These are phyloP conservation scores for Zoroaster sp. DNA, from an alignment of 53 echinoderm and acorn worm species.

Conservation along the genomic window DNA sequence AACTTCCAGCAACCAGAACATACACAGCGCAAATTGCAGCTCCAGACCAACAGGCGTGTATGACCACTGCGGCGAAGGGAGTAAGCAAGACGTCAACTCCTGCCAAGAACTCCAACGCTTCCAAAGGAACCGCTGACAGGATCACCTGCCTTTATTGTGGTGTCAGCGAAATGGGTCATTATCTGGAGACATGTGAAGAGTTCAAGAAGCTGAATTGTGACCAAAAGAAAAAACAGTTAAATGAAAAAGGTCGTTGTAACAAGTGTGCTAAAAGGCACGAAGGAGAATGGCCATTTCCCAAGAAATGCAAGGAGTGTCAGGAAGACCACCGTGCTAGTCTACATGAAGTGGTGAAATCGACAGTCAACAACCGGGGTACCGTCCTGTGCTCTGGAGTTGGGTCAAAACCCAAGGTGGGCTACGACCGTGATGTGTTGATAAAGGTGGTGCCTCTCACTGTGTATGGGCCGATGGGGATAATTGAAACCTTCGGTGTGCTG, in stretches of 20 bases:
- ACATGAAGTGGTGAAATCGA: conserved; percentile 15
- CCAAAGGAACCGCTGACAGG: not conserved
- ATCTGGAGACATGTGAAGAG: conserved; percentile 19
- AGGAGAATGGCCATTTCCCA: conserved; percentile 12
- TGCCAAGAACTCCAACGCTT: not conserved
- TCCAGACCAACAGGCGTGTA: not conserved
- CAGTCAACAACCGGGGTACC: not conserved
- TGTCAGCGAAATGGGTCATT: not conserved
- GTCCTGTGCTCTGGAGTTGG: conserved; percentile 22
- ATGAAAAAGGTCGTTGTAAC: not conserved
- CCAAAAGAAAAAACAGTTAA: conserved; percentile 1
- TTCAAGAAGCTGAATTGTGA: not conserved
- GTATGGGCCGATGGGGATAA: conserved; percentile 3
- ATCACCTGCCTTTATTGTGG: conserved; percentile 24
- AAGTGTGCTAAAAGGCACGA: conserved; percentile 38
- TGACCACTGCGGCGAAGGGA: not conserved
- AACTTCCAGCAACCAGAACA: not conserved
- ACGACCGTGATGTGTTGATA: conserved; percentile 29
- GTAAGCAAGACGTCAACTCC: not conserved
- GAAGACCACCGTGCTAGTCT: conserved; percentile 33
- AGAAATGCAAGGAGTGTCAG: conserved; percentile 23
- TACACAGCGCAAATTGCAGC: conserved; percentile 5
- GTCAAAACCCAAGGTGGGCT: conserved; percentile 3
- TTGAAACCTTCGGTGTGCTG: conserved; percentile 12
- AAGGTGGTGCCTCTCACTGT: conserved; percentile 24